Base-by-base conservation (phyloP, 1,140 invertebrate species). In the Ptiloglossa arizonensis region DNA sequence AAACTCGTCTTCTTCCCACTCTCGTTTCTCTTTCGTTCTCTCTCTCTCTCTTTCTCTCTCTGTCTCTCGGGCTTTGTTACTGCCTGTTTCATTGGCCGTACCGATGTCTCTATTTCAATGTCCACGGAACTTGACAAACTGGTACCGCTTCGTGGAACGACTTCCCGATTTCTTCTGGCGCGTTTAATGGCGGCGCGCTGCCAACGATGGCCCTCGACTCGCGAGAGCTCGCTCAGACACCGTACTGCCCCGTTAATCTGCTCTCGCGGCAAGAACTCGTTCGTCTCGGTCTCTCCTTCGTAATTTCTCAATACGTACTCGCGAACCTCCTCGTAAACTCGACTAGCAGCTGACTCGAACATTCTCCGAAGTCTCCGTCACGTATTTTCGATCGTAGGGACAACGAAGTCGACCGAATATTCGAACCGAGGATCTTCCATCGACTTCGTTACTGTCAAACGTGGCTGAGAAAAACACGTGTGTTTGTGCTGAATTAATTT, bases 121-220 rank as follows among this genome's bases (percentile, higher is more conserved):
- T 48, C 50, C 63, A 1, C n/a, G n/a, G 41, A 15, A 59, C 73
- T 76, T 68, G 64, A 68, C 54, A 68, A 76, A 68, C 73, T 75
- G 63, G 29, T 68, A 57, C 11, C 52, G 35, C 24, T 48, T 56
- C 24, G 48, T 19, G n/a, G 44, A 72, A 72, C 56, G 56, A 48
- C 48, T 52, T 66, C 35, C 35, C 35, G 48, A 74, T 68, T 68
- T 56, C 52, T 75, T 68, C 41, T 29, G 38, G 4, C 41, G 22
- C 15, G 29, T 72, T 72, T 62, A 62, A 72, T 35, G 44, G 38
- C 56, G n/a, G 67, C 17, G 24, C 35, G 38, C 19, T 29, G 17
- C 52, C 38, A 32, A 27, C n/a, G 44, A 24, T 24, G 38, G 19
- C 19, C 15, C 41, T 6, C 15, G 13, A 19, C 22, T 8, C 27